Conservation (phyloP, 2,888 invertebrate species). For the Pristionchus fissidentatus region DNA sequence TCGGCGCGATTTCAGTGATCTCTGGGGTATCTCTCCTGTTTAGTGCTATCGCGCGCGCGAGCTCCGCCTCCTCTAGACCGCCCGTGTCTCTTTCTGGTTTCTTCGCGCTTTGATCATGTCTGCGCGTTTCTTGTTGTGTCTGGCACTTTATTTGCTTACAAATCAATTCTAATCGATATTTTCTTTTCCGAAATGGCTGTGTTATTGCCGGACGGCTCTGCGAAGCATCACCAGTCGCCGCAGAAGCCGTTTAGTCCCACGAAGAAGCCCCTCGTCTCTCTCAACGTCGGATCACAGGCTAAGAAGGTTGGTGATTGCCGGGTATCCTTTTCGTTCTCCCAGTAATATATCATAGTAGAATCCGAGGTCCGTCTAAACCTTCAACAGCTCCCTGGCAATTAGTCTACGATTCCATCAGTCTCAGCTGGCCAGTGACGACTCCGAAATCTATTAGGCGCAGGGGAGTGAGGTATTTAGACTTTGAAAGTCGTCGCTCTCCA, state of each 20-base stretch:
- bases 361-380: background rate
- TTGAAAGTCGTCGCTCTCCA: no score
- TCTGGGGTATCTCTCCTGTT: background rate
- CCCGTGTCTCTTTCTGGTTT: background rate
- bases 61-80: background rate
- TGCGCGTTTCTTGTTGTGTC: background rate
- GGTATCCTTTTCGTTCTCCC: background rate
- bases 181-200: background rate
- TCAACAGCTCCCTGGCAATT: no score
- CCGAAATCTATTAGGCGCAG: no score
- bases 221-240: slow-evolving; percentile 18
- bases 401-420: background rate
- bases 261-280: slow-evolving; percentile 34
- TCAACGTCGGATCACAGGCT: slow-evolving; percentile 29
- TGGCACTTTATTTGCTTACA: no score
- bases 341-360: background rate
- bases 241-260: slow-evolving; percentile 28
- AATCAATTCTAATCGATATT: background rate
- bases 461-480: no score
- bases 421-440: background rate
- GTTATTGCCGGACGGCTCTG: background rate
- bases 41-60: background rate
- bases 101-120: background rate
- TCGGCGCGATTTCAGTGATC: slow-evolving; percentile 11
- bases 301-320: slow-evolving; percentile 14